These are phyloP conservation scores for Nothocercus nigrocapillus DNA, from an alignment of 2,113 vertebrate genomes.

Conservation along the genomic window DNA sequence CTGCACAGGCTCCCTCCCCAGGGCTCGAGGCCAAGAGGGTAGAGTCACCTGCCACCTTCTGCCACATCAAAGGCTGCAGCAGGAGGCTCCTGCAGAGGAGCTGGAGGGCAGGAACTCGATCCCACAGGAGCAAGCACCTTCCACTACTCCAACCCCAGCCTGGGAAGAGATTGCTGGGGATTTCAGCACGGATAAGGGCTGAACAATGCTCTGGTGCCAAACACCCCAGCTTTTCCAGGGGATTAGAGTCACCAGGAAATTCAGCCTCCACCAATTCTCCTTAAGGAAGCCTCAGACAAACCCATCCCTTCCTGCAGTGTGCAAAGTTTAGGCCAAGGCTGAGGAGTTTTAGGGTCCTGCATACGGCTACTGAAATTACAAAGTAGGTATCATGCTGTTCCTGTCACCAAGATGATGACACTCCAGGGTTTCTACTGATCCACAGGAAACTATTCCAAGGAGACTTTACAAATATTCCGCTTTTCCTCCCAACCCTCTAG, in stretches of 20 bases:
- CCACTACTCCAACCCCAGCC: not conserved
- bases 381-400: not conserved
- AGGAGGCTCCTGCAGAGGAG: not conserved
- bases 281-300: not conserved
- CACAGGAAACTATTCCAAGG: not conserved
- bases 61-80: not conserved
- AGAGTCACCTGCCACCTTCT: rapidly evolving
- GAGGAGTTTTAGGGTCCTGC: not conserved
- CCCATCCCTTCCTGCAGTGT: not conserved
- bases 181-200: no score
- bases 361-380: not conserved
- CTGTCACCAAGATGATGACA: not conserved
- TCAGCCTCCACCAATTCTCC: not conserved
- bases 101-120: not conserved
- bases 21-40: not conserved
- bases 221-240: not conserved
- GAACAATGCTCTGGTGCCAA: not conserved
- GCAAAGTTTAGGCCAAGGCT: not conserved
- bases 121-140: no score
- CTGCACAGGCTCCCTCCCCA: not conserved
- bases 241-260: not conserved
- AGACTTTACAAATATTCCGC: not conserved
- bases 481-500: not conserved
- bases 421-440: not conserved
- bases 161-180: not conserved